Evolutionary conservation across 1,140 invertebrate species (phyloP), one percentile per base, ranked within the genome.

Genomic region (Pemphigus obesinymphae): DNA sequence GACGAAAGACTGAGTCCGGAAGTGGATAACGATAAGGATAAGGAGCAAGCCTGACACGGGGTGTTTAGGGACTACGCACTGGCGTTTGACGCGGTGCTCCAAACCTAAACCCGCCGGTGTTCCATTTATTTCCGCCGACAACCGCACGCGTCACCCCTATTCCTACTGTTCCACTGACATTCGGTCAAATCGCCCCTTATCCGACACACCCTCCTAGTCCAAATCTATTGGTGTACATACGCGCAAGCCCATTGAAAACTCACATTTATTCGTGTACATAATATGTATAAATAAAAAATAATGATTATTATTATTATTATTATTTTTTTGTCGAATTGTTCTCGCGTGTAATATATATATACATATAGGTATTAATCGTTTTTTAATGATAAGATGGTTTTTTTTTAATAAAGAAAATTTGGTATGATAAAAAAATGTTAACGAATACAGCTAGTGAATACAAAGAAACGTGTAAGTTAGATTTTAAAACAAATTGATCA

Each of bases 21-120:
- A 43, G 76, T 23, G 37, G 76, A 80, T 29, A 45, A 45, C 43
- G 76, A 80, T 37, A 80, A 80, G 55, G 76, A 80, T 37, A 63
- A 80, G 55, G 76, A 61, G 55, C 76, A 80, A 80, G 76, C 63
- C 55, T 80, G 76, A 80, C 76, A 80, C 76, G 76, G 76, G 76
- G 76, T 45, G 76, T 80, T 80, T 29, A 80, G 76, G 76, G 76
- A 80, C 76, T 80, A 61, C 26, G 76, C 76, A 23, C 55, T 80
- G 17, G 55, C 76, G 37, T 80, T 80, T 8, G 76, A 80, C 55
- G 55, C 76, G n/a, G 55, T 63, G 55, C 76, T 80, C 37, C 55
- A 29, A 63, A 80, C 76, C 5, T 80, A 80, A 63, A 29, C n/a
- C 61, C 29, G 6, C 26, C 66, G 23, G 13, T 43, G 37, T 43